Conservation (phyloP, 2,888 invertebrate species). For the Dolichomitus sp. region DNA sequence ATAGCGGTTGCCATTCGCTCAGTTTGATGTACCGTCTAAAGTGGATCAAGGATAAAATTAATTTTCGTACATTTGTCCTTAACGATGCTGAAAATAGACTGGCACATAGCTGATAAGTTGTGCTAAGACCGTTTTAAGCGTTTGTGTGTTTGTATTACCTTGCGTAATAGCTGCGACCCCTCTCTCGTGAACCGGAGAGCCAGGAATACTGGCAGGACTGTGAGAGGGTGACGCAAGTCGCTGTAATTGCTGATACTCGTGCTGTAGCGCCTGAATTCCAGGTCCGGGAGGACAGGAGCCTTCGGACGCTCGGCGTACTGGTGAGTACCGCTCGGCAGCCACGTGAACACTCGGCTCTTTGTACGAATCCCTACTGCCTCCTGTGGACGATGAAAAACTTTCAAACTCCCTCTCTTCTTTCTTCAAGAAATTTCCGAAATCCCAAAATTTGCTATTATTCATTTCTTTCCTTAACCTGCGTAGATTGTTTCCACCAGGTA, state of each 20-base stretch:
- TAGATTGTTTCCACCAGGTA: neutral
- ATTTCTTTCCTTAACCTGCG: too few species aligned
- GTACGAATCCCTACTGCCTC: constrained; percentile 88
- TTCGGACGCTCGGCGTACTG: constrained; percentile 96
- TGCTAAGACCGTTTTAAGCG: too few species aligned
- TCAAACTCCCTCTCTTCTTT: constrained; percentile 8
- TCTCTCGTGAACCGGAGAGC: constrained; percentile 84
- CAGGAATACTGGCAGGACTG: constrained; percentile 85
- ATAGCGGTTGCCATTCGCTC: too few species aligned
- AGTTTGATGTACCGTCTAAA: too few species aligned
- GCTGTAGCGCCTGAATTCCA: constrained; percentile 90
- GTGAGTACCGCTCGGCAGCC: constrained; percentile 93
- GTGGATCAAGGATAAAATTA: too few species aligned
- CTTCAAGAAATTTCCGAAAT: constrained; percentile 4
- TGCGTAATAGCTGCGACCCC: constrained; percentile 88
- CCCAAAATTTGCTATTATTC: neutral
- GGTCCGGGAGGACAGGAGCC: constrained; percentile 89
- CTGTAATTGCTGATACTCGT: constrained; percentile 94
- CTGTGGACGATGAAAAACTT: constrained; percentile 63
- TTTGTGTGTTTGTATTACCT: constrained; percentile 81
- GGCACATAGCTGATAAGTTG: too few species aligned
- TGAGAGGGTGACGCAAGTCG: constrained; percentile 86
- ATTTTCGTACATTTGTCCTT: too few species aligned
- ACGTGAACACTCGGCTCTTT: constrained; percentile 87
- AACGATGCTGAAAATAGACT: too few species aligned